Evolutionary conservation across 1,140 invertebrate genomes (phyloP), one percentile per base, ranked within the genome.

Genomic region (Rhagoletis zephyria): DNA sequence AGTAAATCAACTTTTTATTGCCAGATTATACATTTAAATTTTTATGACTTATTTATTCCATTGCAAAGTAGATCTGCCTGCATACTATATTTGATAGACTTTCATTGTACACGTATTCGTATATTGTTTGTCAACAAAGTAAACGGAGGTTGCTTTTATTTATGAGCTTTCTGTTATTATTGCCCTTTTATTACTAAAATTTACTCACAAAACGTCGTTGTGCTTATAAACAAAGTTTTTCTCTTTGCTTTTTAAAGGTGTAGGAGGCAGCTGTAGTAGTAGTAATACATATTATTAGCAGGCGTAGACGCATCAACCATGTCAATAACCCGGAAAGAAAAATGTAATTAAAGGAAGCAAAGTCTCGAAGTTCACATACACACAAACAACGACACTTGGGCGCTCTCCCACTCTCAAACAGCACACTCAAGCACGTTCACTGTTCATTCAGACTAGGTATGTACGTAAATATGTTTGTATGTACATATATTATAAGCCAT

Each of bases 281-380:
- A 5, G 48, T 30, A 81, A 48, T 81, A 51, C 30, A 30, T 30
- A 30, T 30, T 30, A 30, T 30, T 30, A 30, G 30, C 30, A 30
- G 30, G 30, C 30, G 48, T 9, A 16, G 10, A 4, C 70, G 48
- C 48, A 51, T 3, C 42, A 48, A 16, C 14, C 74, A 81, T 16
- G 74, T 81, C 74, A 81, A 81, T 81, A 81, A 81, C 74, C 74
- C 74, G 74, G 74, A 81, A 81, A 81, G 48, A 51, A 81, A 81
- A 56, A 56, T 81, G 74, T 81, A 56, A 81, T 81, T 81, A 81
- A 81, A 81, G 74, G 74, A 81, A 81, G 48, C 51, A 7, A 81
- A 81, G 56, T 81, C 74, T 59, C 48, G 19, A 12, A 16, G 40
- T 74, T 74, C 67, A 74, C 74, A 59, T 12, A 45, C 19, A 81